These are phyloP conservation scores for Sinocyclocheilus rhinocerous DNA, from an alignment of 2,113 vertebrate species.

Conservation along the genomic window DNA sequence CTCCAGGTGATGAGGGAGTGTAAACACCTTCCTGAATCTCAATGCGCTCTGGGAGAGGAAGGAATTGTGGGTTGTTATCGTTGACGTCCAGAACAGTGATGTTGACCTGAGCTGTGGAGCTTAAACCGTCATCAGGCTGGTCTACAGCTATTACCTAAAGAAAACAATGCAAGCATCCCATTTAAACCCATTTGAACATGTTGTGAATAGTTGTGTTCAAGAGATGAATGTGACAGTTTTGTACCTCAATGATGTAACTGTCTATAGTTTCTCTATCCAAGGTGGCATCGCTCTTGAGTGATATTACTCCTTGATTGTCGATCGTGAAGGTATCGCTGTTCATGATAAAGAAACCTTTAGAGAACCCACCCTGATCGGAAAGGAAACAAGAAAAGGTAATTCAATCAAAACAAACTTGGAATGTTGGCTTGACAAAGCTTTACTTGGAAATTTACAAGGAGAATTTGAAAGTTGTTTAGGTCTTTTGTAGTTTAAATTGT, in stretches of 20 bases:
- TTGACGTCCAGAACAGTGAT: slow-evolving; percentile 79
- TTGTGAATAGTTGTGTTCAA: not conserved
- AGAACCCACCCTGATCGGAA: slow-evolving; percentile 73
- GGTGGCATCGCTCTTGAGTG: slow-evolving; percentile 67
- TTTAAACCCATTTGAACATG: not conserved
- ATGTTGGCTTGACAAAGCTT: not conserved
- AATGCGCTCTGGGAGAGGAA: slow-evolving; percentile 64
- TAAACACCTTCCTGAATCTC: slow-evolving; percentile 69
- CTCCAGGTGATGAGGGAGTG: not conserved
- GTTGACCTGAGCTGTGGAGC: slow-evolving; percentile 71
- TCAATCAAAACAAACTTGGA: not conserved
- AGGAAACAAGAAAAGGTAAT: not conserved
- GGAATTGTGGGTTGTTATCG: slow-evolving; percentile 81
- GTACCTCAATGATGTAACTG: slow-evolving; percentile 74
- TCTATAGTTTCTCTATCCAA: slow-evolving; percentile 78
- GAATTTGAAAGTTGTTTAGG: not conserved
- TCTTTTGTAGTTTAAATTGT: not conserved
- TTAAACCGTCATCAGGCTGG: slow-evolving; percentile 64
- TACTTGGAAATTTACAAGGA: not conserved
- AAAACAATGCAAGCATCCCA: not conserved
- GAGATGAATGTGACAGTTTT: not conserved
- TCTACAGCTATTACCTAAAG: slow-evolving; percentile 79
- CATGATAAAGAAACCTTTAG: slow-evolving; percentile 72
- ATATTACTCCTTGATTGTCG: slow-evolving; percentile 71
- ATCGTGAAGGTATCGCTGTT: slow-evolving; percentile 72